Evolutionary conservation across 2,888 invertebrate genomes (phyloP).

Genomic region (Venusia cambrica): DNA sequence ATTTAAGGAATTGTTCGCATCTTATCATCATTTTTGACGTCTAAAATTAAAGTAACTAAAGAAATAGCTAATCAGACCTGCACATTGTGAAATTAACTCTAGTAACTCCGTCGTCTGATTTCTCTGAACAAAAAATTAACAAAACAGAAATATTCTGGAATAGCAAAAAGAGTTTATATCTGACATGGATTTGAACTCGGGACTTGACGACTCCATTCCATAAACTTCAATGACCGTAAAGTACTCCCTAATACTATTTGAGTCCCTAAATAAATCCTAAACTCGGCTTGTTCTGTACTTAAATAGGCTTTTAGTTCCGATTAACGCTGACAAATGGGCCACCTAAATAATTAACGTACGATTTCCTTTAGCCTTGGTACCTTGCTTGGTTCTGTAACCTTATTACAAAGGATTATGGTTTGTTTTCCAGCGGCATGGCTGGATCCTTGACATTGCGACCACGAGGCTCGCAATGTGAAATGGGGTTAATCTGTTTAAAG

Average conservation of each 20-base stretch:
- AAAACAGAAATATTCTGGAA: too few relatives aligned
- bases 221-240: slow-evolving; percentile 8
- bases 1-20: too few relatives aligned
- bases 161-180: too few relatives aligned
- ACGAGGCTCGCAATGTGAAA: slow-evolving; percentile 35
- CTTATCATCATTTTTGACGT: too few relatives aligned
- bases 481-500: slow-evolving; percentile 42
- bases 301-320: slow-evolving; percentile 39
- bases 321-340: slow-evolving; percentile 41
- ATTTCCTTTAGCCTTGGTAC: slow-evolving; percentile 16
- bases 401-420: slow-evolving; percentile 17
- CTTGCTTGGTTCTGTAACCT: slow-evolving; percentile 2
- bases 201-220: too few relatives aligned
- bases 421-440: slow-evolving; percentile 12
- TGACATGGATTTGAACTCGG: too few relatives aligned
- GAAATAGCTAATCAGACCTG: too few relatives aligned
- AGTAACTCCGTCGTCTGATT: too few relatives aligned
- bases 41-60: too few relatives aligned
- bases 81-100: too few relatives aligned
- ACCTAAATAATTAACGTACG: slow-evolving; percentile 40
- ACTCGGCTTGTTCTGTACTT: slow-evolving; percentile 20
- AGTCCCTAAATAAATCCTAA: slow-evolving; percentile 16
- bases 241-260: slow-evolving; percentile 6
- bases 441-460: slow-evolving; percentile 21
- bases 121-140: too few relatives aligned